Percentiles rank a stretch among this genome's conserved stretches.
These are phyloP conservation scores for Clarias pachynema DNA, from an alignment of 2,797 vertebrate genomes.

Conservation along the genomic window DNA sequence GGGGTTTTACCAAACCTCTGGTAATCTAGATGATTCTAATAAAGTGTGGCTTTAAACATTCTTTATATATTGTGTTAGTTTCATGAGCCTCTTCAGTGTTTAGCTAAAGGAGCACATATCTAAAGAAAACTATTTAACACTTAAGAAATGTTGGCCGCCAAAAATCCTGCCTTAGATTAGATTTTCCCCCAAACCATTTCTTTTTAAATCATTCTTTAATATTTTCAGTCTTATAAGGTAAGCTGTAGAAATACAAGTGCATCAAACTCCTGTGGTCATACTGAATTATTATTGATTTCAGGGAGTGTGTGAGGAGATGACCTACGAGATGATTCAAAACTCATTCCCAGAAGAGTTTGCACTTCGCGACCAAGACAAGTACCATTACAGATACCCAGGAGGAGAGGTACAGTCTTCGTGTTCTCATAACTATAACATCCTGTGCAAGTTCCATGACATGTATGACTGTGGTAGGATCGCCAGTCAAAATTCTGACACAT, in stretches of 20 bases:
- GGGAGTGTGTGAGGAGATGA: slow-evolving; percentile 98
- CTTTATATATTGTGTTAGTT: background rate
- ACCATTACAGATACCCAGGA: slow-evolving; percentile 95
- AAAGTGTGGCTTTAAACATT: background rate
- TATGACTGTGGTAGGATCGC: too few species aligned
- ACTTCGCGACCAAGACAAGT: slow-evolving; percentile 95
- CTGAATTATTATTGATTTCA: slow-evolving; percentile 59
- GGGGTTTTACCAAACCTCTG: background rate
- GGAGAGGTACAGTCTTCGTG: slow-evolving; percentile 82
- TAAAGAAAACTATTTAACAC: background rate
- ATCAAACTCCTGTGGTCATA: background rate
- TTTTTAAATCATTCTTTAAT: background rate
- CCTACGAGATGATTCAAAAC: slow-evolving; percentile 89
- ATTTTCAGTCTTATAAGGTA: background rate
- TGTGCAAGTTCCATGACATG: background rate
- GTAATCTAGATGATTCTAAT: background rate
- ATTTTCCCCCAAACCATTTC: background rate
- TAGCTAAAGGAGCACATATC: background rate
- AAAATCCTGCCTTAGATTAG: background rate
- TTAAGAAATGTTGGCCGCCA: background rate
- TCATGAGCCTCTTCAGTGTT: background rate
- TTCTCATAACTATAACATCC: background rate
- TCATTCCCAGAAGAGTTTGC: slow-evolving; percentile 93
- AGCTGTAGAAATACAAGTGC: background rate
- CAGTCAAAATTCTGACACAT: too few species aligned